Percentiles rank a stretch among this genome's conserved stretches.
phyloP scores from a whole-genome alignment of 1,140 invertebrate genomes.

The Drosophila pandora region DNA sequence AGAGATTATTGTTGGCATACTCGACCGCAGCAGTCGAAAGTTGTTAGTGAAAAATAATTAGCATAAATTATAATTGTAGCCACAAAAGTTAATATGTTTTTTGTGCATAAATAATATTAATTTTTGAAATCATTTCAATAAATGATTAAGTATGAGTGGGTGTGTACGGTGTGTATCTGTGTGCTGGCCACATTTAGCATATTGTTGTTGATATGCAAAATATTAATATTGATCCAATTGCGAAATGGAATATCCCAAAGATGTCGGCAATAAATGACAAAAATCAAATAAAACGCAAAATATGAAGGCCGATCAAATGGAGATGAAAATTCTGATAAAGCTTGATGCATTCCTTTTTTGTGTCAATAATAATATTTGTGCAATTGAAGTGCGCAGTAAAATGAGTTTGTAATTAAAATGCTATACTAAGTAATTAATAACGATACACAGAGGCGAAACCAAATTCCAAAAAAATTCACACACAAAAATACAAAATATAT shows the following conservation, averaged over 20 bases:
- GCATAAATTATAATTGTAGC: slow-evolving; percentile 67
- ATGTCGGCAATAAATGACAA: slow-evolving; percentile 37
- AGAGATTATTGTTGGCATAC: slow-evolving; percentile 3
- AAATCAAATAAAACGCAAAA: slow-evolving; percentile 39
- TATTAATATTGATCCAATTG: slow-evolving; percentile 59
- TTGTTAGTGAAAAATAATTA: slow-evolving; percentile 78
- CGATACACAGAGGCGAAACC: slow-evolving; percentile 29
- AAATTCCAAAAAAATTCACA: slow-evolving; percentile 20
- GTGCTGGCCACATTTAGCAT: slow-evolving; percentile 46
- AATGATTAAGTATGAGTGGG: slow-evolving; percentile 11
- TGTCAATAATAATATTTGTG: slow-evolving; percentile 53
- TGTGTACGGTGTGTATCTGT: slow-evolving; percentile 25
- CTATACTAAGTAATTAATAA: slow-evolving; percentile 66
- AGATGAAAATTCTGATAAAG: slow-evolving; percentile 37
- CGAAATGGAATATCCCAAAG: slow-evolving; percentile 33
- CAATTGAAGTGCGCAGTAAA: slow-evolving; percentile 31
- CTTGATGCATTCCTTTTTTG: slow-evolving; percentile 55
- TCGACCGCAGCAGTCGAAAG: slow-evolving; percentile 46
- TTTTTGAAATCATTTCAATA: slow-evolving; percentile 39
- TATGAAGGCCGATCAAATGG: slow-evolving; percentile 23
- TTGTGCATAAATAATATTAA: slow-evolving; percentile 58
- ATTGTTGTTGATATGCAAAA: slow-evolving; percentile 57
- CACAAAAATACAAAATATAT: slow-evolving; percentile 30
- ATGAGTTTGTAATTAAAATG: slow-evolving; percentile 74
- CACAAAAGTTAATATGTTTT: slow-evolving; percentile 58